Evolutionary conservation across 2,888 invertebrate genomes (phyloP).

Genomic region (Timema podura): DNA sequence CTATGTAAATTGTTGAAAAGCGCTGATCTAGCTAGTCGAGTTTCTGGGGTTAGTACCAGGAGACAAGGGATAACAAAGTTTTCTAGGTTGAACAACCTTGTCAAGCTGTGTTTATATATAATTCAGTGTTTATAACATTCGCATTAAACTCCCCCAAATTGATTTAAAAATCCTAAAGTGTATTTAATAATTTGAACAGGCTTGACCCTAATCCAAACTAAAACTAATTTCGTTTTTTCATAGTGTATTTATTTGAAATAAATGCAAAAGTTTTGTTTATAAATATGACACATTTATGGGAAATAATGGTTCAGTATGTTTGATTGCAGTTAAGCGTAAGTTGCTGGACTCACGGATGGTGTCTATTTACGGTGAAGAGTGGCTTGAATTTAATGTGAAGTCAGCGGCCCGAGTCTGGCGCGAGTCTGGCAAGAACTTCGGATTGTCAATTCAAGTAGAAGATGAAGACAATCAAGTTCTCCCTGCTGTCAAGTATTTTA

Average conservation of each 20-base stretch:
- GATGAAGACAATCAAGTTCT: slow-evolving; percentile 54
- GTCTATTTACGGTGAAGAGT: slow-evolving; percentile 39
- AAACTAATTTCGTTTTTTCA: slow-evolving; percentile 9
- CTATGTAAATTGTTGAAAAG: too few relatives aligned
- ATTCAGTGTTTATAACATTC: too few relatives aligned
- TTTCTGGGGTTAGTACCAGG: too few relatives aligned
- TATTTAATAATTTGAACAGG: slow-evolving; percentile 15
- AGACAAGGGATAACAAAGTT: too few relatives aligned
- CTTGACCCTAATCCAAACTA: not conserved
- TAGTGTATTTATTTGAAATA: too few relatives aligned
- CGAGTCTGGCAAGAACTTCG: slow-evolving; percentile 44
- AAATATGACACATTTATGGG: too few relatives aligned
- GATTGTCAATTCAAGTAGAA: slow-evolving; percentile 54
- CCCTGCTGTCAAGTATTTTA: slow-evolving; percentile 50
- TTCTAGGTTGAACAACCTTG: too few relatives aligned
- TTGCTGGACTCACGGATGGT: slow-evolving; percentile 50
- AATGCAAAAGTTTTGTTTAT: too few relatives aligned
- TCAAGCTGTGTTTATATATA: too few relatives aligned
- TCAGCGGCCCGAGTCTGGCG: slow-evolving; percentile 48
- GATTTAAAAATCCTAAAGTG: not conserved
- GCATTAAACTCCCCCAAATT: too few relatives aligned
- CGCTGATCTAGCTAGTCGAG: too few relatives aligned
- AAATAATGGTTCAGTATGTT: slow-evolving; percentile 6
- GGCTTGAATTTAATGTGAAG: slow-evolving; percentile 50
- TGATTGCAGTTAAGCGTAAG: slow-evolving; percentile 46